Conservation (phyloP, 1,140 invertebrate species). For the Lucilia sericata region DNA sequence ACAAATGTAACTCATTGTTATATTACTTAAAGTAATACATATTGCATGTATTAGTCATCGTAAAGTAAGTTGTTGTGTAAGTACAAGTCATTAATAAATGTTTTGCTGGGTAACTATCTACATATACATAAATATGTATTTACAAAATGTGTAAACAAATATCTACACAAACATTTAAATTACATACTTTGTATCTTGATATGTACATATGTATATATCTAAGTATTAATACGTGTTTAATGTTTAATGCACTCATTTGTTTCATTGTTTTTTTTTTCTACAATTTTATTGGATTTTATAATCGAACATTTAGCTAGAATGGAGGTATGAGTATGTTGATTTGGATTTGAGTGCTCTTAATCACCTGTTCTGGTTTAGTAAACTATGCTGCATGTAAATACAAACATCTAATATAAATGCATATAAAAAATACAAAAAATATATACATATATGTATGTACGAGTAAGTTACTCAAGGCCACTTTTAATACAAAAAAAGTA, state of each 20-base stretch:
- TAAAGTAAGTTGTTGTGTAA: too few species aligned
- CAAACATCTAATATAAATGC: background rate
- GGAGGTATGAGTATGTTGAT: background rate
- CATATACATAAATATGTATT: background rate
- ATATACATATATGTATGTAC: background rate
- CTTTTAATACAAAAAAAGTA: constrained; percentile 4
- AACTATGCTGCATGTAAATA: background rate
- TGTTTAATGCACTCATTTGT: background rate
- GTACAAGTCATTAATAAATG: too few species aligned
- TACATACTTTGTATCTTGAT: background rate
- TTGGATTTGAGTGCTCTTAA: constrained; percentile 12
- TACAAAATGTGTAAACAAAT: background rate
- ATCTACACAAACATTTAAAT: background rate
- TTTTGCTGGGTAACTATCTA: too few species aligned
- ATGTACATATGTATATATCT: too few species aligned
- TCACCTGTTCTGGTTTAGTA: constrained; percentile 28
- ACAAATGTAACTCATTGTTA: too few species aligned
- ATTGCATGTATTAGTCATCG: too few species aligned
- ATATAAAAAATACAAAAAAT: background rate
- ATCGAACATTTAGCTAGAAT: background rate
- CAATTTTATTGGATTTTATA: background rate
- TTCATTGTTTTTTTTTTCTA: background rate
- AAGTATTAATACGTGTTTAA: background rate
- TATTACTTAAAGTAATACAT: too few species aligned
- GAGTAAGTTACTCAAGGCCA: background rate